Percentiles rank a stretch among this genome's conserved stretches.
Conservation (phyloP, 1,140 invertebrate genomes). For the Solen grandis region DNA sequence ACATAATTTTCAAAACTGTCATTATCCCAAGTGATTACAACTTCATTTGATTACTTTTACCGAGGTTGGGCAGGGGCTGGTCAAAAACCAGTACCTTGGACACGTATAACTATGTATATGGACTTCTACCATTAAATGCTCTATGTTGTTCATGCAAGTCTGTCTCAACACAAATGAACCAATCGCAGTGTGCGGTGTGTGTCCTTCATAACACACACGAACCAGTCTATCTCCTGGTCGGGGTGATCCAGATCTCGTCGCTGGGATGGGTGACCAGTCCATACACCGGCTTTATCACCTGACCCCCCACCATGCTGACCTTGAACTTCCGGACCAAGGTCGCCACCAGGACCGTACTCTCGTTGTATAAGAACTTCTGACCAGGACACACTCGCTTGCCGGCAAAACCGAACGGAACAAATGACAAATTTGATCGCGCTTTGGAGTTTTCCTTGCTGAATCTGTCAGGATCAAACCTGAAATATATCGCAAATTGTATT, state of each 20-base stretch:
- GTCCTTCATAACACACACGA: no score
- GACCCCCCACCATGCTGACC: conserved; percentile 70
- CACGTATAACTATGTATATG: no score
- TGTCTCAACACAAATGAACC: no score
- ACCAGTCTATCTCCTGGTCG: conserved; percentile 55
- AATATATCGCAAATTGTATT: no score
- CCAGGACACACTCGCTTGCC: conserved; percentile 76
- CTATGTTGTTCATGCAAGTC: no score
- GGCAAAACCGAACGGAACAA: conserved; percentile 78
- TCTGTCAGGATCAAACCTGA: conserved; percentile 78
- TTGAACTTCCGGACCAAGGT: conserved; percentile 66
- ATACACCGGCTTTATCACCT: conserved; percentile 69
- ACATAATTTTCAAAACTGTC: no score
- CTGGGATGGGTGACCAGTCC: conserved; percentile 75
- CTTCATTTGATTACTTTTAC: no score
- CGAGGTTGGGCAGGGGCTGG: no score
- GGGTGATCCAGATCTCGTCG: conserved; percentile 78
- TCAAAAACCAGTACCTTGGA: no score
- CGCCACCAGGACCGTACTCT: conserved; percentile 62
- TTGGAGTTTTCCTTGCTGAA: conserved; percentile 69
- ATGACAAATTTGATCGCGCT: conserved; percentile 61
- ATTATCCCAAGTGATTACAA: no score
- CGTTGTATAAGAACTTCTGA: conserved; percentile 65
- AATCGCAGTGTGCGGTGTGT: no score
- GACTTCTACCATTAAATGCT: no score